Evolutionary conservation across 2,797 vertebrate genomes (phyloP), one percentile per base, ranked within the genome.

Genomic region (Ptychobarbus kaznakovi): DNA sequence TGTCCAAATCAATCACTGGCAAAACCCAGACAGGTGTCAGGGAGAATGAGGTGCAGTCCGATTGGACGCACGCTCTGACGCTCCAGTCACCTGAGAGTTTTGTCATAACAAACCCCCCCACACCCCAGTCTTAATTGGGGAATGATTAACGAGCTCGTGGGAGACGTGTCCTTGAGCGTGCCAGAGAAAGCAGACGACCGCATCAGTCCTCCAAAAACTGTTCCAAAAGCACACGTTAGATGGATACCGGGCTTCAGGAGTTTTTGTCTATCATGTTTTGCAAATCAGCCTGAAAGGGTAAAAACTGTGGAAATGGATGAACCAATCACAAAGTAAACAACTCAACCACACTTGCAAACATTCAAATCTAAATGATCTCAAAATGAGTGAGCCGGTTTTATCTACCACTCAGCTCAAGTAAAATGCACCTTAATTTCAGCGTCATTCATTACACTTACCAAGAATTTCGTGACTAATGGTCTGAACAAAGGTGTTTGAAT

Each of bases 1-100:
- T 88, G 83, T 92, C 90, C 86, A 91, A 92, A 93, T 92, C 89
- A 91, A 87, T 91, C 89, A 91, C 82, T 72, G 87, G 83, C 68
- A 78, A 90, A 90, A 75, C 76, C 85, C 86, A 89, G 92, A 92
- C 91, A 89, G 86, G 80, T 91, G 86, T 91, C 86, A 89, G 28
- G 32, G 79, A 87, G 74, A 89, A 90, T 68, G 80, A 74, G 76
- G 66, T 38, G 20, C 70, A 20, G 13, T 46, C 70, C 65, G 11
- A 70, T 25, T 58, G 66, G 38, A 68, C 35, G 2, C 68, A 76
- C 22, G 58, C 70, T 20, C 44, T 11, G 87, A 83, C 78, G 86
- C 89, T 91, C 88, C 82, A 90, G 84, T 80, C 91, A 83, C 89
- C 87, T 87, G 65, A 88, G 75, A 53, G 58, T 72, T 81, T 89